Evolutionary conservation across 64 coral and sea anemone species (phyloP), one percentile per base, ranked within the genome.

Genomic region (Dendrophyllia cribrosa): DNA sequence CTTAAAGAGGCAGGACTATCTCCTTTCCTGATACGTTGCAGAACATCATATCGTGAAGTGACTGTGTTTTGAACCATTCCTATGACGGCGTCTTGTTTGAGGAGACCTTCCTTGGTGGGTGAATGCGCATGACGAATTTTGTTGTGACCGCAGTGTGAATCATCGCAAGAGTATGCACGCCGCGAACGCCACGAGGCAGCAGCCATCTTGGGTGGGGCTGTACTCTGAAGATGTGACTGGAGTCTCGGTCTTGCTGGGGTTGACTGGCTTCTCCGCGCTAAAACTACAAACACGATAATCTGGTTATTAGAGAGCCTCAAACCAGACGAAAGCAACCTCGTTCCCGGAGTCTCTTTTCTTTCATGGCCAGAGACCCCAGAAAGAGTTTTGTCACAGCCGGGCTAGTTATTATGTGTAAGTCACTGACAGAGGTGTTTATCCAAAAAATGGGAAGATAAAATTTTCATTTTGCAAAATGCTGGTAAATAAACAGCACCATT

Each of bases 221-320:
- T 62, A 0, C 1, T 64, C 19, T 51, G 45, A 21, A 50, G 7
- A 1, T 67, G 80, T 15, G 80, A 14, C 19, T 84, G 80, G 43
- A 67, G 19, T 49, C 62, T 84, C 10, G 80, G 63, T 12, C 44
- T 84, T 4, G 13, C 60, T n/a, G 80, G 80, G 4, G 62, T 51
- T 9, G 80, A 84, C n/a, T 49, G 19, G 3, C 59, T 84, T 84
- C 80, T 84, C 5, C 80, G 80, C 44, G 44, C 80, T 68, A 24
- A 64, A 67, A 84, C 19, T 22, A 46, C 9, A 84, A 84, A 67
- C 22, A 26, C 1, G 10, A 59, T 61, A 43, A 59, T 43, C 0
- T 55, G 10, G 22, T 59, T 3, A 43, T 7, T 7, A 21, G n/a
- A 21, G 12, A 56, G 12, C 53, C 53, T 56, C 53, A 34, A 34